Evolutionary conservation across 2,113 vertebrate genomes (phyloP), one percentile per base, ranked within the genome.

Genomic region (Peromyscus polionotus): DNA sequence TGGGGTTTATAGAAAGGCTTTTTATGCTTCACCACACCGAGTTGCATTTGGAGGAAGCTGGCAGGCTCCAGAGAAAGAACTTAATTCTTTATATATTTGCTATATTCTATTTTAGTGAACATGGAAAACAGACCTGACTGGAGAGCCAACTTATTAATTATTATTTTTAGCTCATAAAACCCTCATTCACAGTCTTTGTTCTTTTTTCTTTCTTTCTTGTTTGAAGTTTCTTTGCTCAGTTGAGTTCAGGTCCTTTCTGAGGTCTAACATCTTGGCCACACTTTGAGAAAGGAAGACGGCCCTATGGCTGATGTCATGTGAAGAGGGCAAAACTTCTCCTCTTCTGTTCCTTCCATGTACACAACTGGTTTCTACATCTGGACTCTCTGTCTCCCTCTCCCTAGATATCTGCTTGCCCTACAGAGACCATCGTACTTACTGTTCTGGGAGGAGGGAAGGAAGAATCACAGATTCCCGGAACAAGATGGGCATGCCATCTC

Each of bases 91-190:
- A 63, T 72, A 24, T 73, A 92, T 95, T 96, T 95, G 57, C 61
- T 48, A 72, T 91, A 51, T 94, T 95, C 89, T 95, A 33, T 93
- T 88, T 97, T 94, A 93, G 83, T 89, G 93, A 87, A 84, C 87
- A 59, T 87, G 79, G 83, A 89, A 96, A 96, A 85, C 51, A 94
- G 94, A 65, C 63, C 24, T 68, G 61, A 91, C 57, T 80, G 84
- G 83, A 87, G 51, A 88, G 65, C 12, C 70, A 81, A 36, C 2
- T 45, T 45, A 87, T 70, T 70, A 88, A 70, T 11, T 76, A 51
- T 57, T 16, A 28, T 6, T 57, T 22, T 95, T 84, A 63, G 67
- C 22, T 61, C 88, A 83, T 81, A 65, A 89, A 94, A 76, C 9
- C 39, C 24, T 20, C 17, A n/a, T 73, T 39, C 59, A 93, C 57